phyloP scores from a whole-genome alignment of 1,140 invertebrate species.

The Ctenoplectra terminalis region DNA sequence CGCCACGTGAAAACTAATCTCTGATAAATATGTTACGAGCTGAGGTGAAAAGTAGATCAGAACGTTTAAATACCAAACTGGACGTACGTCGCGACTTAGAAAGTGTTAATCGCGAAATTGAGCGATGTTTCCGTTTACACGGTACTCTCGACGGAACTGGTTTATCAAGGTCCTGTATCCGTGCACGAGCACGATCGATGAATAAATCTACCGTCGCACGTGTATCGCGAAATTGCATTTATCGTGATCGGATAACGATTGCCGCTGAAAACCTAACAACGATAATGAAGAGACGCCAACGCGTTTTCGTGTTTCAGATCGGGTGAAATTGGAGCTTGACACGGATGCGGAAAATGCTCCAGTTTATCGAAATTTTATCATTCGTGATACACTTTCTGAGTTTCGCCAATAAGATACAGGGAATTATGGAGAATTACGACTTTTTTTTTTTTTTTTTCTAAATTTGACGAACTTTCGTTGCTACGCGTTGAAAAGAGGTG shows the following conservation, averaged over 20 bases:
- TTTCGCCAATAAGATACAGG: not conserved
- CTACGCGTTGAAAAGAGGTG: not conserved
- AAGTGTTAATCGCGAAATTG: conserved; percentile 51
- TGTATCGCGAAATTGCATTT: not conserved
- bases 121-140: conserved; percentile 31
- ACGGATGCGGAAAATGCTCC: not conserved
- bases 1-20: conserved; percentile 20
- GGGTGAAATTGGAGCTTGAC: conserved; percentile 11
- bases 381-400: not conserved
- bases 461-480: not conserved
- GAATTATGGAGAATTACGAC: not conserved
- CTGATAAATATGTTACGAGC: conserved; percentile 52
- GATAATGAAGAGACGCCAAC: not conserved
- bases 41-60: conserved; percentile 50
- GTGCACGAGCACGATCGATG: not conserved
- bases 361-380: not conserved
- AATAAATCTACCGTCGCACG: not conserved
- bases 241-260: not conserved
- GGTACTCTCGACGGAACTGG: not conserved
- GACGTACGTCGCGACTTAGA: conserved; percentile 13
- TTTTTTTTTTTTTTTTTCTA: too few relatives aligned
- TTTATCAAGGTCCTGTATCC: not conserved
- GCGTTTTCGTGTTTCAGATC: not conserved
- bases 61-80: conserved; percentile 31
- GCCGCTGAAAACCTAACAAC: not conserved